Base-by-base conservation (phyloP, 2,888 invertebrate species). In the Drosophila percnosoma region DNA sequence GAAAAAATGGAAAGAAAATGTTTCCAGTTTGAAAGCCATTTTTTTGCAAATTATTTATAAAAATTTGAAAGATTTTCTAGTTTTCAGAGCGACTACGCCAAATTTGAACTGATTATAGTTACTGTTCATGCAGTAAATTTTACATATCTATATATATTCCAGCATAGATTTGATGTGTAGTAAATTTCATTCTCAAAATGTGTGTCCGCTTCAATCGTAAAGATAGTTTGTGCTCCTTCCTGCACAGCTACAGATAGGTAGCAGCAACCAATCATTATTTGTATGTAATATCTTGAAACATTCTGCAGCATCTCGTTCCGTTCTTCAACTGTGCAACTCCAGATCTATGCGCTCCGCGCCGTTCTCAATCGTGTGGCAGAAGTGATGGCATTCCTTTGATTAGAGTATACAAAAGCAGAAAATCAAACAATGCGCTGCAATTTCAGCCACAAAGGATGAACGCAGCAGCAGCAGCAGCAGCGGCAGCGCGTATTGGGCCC, bases 361-460 rank as follows among this genome's bases (percentile, higher is more conserved):
- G 55, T 49, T 36, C 42, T 27, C 55, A 59, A 53, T 68, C 64
- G 29, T 62, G 54, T 51, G 58, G 64, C n/a, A 48, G n/a, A 53
- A 57, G 48, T 64, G 63, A 60, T 62, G 53, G 36, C 69, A 68
- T 73, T 53, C 53, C 51, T 48, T 63, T 58, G 63, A 60, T 80
- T 68, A 78, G 81, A 40, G 78, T 81, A 78, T 81, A 78, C 67
- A 59, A 77, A 71, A 61, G 71, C 60, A 58, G 65, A 77, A 80
- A 80, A 75, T 70, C 89, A 89, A 85, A 85, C 85, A 90, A 85
- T 85, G 85, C 83, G 48, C 87, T 78, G 90, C 87, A 85, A 85
- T 88, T 85, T 89, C 68, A 75, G 65, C 60, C 70, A 80, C 86
- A 85, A 87, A 89, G 86, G 88, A 85, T 83, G 90, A 85, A 89